phyloP scores from a whole-genome alignment of 2,888 invertebrate species.

The Sinohyriopsis cumingii region DNA sequence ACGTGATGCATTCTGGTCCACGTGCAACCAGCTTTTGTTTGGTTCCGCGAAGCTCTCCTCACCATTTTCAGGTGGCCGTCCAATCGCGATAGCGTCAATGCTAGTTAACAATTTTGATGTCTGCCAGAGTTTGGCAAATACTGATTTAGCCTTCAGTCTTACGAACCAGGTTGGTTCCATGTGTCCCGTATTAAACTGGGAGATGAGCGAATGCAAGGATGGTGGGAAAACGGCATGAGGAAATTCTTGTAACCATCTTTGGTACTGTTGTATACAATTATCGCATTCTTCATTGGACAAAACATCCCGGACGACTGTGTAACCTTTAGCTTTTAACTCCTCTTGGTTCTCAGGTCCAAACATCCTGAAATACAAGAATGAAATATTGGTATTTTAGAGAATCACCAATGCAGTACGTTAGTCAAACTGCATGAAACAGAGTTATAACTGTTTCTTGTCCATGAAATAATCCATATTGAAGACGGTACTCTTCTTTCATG shows the following conservation, averaged over 20 bases:
- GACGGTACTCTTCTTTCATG: too few species aligned
- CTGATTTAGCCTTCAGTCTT: slow-evolving; percentile 28
- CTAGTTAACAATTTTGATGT: slow-evolving; percentile 46
- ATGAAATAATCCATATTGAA: too few species aligned
- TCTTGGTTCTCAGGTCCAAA: slow-evolving; percentile 3
- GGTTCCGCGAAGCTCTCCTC: neutral
- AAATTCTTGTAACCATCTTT: slow-evolving; percentile 27
- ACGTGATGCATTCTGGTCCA: slow-evolving; percentile 41
- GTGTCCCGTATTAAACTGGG: slow-evolving; percentile 36
- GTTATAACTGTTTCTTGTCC: too few species aligned
- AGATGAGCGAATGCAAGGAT: slow-evolving; percentile 29
- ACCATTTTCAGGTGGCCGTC: slow-evolving; percentile 36
- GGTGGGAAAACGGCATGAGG: slow-evolving; percentile 11
- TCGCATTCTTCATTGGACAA: slow-evolving; percentile 28
- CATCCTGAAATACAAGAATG: too few species aligned
- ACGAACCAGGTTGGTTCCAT: slow-evolving; percentile 33
- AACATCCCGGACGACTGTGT: slow-evolving; percentile 30
- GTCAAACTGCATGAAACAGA: too few species aligned
- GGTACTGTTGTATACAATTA: slow-evolving; percentile 13
- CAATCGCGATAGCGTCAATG: slow-evolving; percentile 43
- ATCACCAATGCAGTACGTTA: too few species aligned
- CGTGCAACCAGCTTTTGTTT: slow-evolving; percentile 16
- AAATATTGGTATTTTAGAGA: too few species aligned
- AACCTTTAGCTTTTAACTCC: slow-evolving; percentile 35
- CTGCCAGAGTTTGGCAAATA: slow-evolving; percentile 41